Conservation (phyloP, 2,113 vertebrate species). For the Cranoglanis bouderius region DNA sequence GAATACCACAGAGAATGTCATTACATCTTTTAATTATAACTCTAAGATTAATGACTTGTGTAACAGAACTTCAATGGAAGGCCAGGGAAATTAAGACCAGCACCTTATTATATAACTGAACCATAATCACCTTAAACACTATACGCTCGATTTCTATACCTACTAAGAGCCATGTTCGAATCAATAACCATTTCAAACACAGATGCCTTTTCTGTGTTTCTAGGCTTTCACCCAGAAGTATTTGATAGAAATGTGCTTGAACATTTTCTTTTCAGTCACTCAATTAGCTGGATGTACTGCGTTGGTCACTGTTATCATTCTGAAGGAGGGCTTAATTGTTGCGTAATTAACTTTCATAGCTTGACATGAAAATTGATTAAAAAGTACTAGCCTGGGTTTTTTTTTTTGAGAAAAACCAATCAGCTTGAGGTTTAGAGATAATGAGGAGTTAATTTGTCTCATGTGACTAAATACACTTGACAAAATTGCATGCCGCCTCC, state of each 20-base stretch:
- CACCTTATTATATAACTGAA: not conserved
- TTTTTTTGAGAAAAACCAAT: conserved; percentile 18
- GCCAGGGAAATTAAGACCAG: not conserved
- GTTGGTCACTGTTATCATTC: conserved; percentile 9
- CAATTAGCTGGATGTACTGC: conserved; percentile 20
- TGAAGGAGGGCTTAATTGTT: conserved; percentile 35
- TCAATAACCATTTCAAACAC: not conserved
- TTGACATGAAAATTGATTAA: conserved; percentile 41
- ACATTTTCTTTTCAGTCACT: not conserved
- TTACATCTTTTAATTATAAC: not conserved
- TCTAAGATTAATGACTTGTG: not conserved
- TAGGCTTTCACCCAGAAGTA: not conserved
- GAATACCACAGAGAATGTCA: not conserved
- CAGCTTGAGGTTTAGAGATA: conserved; percentile 3
- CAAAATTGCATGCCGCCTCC: not conserved
- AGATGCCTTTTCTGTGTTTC: not conserved
- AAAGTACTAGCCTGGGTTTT: conserved; percentile 25
- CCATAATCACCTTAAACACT: not conserved
- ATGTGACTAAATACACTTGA: not conserved
- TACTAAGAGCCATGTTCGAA: not conserved
- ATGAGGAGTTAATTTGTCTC: not conserved
- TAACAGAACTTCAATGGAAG: not conserved
- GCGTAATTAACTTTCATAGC: conserved; percentile 38
- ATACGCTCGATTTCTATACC: not conserved
- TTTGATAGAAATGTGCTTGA: not conserved